Percentiles rank a stretch among this genome's conserved stretches.
These are phyloP conservation scores for Zaprionus davidi DNA, from an alignment of 1,140 invertebrate genomes.

Conservation along the genomic window DNA sequence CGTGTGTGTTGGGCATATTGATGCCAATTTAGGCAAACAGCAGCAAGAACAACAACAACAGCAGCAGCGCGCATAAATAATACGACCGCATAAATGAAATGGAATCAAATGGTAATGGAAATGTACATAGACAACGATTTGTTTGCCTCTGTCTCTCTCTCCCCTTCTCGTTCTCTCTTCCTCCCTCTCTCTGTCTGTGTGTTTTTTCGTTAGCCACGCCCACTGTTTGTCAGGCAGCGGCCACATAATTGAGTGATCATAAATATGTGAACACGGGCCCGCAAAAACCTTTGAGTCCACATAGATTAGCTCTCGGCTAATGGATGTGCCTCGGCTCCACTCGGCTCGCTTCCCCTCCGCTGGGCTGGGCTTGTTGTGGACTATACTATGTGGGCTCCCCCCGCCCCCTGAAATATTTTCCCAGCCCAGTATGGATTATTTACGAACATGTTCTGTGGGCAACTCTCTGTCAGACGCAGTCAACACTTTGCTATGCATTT, in stretches of 20 bases:
- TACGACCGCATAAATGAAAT: slow-evolving; percentile 61
- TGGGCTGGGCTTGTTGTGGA: not conserved
- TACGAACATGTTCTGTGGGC: not conserved
- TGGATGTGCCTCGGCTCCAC: slow-evolving; percentile 2
- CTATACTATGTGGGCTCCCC: not conserved
- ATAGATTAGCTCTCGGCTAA: slow-evolving; percentile 55
- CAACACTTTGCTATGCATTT: slow-evolving; percentile 6
- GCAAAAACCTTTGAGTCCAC: slow-evolving; percentile 29
- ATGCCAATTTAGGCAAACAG: slow-evolving; percentile 45
- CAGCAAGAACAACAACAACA: slow-evolving; percentile 13
- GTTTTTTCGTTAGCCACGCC: slow-evolving; percentile 9
- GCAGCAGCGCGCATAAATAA: slow-evolving; percentile 57
- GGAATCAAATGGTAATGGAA: slow-evolving; percentile 40
- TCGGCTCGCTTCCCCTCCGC: not conserved
- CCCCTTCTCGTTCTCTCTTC: no score
- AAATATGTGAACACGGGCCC: slow-evolving; percentile 63
- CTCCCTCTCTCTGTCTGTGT: not conserved
- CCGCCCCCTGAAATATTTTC: not conserved
- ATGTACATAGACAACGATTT: slow-evolving; percentile 33
- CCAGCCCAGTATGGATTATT: slow-evolving; percentile 2
- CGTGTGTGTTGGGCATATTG: slow-evolving; percentile 41
- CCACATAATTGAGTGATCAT: slow-evolving; percentile 69
- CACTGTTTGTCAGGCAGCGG: not conserved
- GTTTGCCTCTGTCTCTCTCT: not conserved
- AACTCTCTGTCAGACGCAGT: not conserved